Conservation (phyloP, 23 tunicate species). For the Oikopleura dioica region DNA sequence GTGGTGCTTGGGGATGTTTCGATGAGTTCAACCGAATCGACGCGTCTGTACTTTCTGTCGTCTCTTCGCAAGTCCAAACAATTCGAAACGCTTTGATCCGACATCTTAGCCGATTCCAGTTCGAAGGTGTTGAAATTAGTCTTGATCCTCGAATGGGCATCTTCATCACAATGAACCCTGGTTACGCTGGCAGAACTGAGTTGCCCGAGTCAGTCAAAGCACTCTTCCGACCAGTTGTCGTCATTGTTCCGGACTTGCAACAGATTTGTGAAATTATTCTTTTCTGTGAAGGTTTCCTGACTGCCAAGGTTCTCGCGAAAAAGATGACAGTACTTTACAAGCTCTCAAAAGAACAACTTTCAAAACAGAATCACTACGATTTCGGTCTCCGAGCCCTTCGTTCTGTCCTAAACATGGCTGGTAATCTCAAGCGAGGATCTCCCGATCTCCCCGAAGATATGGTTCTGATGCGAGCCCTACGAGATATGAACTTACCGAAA, state of each 20-base stretch:
- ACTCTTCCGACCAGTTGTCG: slow-evolving; percentile 67
- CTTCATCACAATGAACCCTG: slow-evolving; percentile 99
- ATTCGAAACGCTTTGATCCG: slow-evolving; percentile 80
- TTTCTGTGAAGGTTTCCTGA: slow-evolving; percentile 82
- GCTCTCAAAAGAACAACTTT: slow-evolving; percentile 83
- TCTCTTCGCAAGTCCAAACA: slow-evolving; percentile 84
- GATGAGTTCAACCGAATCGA: slow-evolving; percentile 97
- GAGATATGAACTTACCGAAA: slow-evolving; percentile 96
- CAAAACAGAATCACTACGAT: slow-evolving; percentile 94
- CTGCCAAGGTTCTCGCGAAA: slow-evolving; percentile 79
- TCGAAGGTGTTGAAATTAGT: slow-evolving; percentile 92
- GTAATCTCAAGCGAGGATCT: slow-evolving; percentile 79
- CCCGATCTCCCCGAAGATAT: slow-evolving; percentile 82
- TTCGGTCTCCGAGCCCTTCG: slow-evolving; percentile 90
- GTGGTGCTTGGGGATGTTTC: slow-evolving; percentile 99
- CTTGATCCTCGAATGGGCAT: slow-evolving; percentile 73
- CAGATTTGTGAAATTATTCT: slow-evolving; percentile 96
- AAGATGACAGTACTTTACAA: slow-evolving; percentile 95
- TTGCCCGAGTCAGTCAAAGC: slow-evolving; percentile 74
- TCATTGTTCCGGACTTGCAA: slow-evolving; percentile 90
- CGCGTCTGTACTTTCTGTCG: slow-evolving; percentile 88
- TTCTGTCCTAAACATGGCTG: slow-evolving; percentile 92
- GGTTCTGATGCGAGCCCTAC: slow-evolving; percentile 85
- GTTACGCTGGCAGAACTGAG: slow-evolving; percentile 96
- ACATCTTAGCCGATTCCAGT: slow-evolving; percentile 56